Conservation (phyloP, 35 echinoderm and acorn worm species). For the Heliocidaris tuberculata region DNA sequence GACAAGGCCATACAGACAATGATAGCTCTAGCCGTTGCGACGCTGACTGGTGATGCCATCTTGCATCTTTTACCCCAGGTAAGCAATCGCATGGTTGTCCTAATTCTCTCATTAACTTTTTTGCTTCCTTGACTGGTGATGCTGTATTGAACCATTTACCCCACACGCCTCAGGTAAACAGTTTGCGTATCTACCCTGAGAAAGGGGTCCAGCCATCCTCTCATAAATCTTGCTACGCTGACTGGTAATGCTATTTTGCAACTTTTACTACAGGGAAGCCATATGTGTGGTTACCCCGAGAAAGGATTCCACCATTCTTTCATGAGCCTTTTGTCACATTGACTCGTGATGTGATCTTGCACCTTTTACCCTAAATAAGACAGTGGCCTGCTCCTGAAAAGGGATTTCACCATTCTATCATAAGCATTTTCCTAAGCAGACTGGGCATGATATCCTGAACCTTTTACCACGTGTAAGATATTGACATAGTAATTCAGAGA, state of each 20-base stretch:
- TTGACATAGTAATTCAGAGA: background rate
- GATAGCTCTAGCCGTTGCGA: conserved; percentile 80
- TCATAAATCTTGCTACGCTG: no score
- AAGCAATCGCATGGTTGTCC: background rate
- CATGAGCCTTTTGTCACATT: no score
- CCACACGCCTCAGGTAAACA: background rate
- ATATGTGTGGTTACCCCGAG: no score
- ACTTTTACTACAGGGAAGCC: no score
- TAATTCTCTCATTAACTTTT: no score
- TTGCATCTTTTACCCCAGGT: conserved; percentile 88
- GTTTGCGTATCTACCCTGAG: background rate
- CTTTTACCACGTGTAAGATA: no score
- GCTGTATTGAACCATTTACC: background rate
- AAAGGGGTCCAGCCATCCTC: background rate
- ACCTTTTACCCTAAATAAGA: no score
- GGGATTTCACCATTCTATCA: background rate
- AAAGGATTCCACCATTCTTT: no score
- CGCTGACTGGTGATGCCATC: conserved; percentile 72
- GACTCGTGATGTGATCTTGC: no score
- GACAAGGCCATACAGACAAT: conserved; percentile 63
- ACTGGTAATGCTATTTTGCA: no score
- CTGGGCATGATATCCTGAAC: background rate
- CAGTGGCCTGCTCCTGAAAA: no score
- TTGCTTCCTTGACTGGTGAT: background rate
- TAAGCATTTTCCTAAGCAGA: background rate